These are phyloP conservation scores for Agrotis segetum DNA, from an alignment of 2,888 invertebrate genomes.

Conservation along the genomic window DNA sequence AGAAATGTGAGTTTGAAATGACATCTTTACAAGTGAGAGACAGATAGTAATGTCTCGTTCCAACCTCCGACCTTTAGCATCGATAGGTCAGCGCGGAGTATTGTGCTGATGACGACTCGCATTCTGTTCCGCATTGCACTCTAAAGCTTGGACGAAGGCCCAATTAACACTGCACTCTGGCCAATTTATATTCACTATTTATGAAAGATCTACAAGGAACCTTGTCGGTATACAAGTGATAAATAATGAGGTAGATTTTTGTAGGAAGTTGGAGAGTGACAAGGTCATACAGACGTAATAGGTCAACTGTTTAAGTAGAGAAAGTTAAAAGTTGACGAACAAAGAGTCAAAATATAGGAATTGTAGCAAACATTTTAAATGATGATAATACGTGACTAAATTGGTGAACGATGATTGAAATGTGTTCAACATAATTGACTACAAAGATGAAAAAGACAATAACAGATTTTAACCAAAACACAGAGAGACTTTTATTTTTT, in stretches of 20 bases:
- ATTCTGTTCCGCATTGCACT: slow-evolving; percentile 65
- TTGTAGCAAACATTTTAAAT: neutral
- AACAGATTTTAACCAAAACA: no score
- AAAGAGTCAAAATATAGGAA: neutral
- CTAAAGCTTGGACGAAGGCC: slow-evolving; percentile 8
- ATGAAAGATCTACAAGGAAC: slow-evolving; percentile 7
- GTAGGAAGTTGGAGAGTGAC: neutral
- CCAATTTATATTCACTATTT: slow-evolving; percentile 36
- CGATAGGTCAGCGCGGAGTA: slow-evolving; percentile 69
- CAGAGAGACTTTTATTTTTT: no score
- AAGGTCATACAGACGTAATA: neutral
- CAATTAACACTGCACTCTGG: slow-evolving; percentile 34
- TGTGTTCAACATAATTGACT: no score
- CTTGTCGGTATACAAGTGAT: slow-evolving; percentile 2
- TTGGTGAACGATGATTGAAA: no score
- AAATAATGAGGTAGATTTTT: slow-evolving; percentile 5
- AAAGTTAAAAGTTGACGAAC: neutral
- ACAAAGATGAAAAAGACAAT: no score
- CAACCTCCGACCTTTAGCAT: slow-evolving; percentile 68
- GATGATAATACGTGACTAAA: neutral
- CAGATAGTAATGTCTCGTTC: slow-evolving; percentile 33
- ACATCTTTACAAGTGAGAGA: slow-evolving; percentile 34
- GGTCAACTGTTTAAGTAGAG: neutral
- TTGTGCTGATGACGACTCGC: slow-evolving; percentile 61
- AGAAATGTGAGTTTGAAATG: slow-evolving; percentile 1